Conservation (phyloP, 2,888 invertebrate species). For the Drosophila flavopinicola region DNA sequence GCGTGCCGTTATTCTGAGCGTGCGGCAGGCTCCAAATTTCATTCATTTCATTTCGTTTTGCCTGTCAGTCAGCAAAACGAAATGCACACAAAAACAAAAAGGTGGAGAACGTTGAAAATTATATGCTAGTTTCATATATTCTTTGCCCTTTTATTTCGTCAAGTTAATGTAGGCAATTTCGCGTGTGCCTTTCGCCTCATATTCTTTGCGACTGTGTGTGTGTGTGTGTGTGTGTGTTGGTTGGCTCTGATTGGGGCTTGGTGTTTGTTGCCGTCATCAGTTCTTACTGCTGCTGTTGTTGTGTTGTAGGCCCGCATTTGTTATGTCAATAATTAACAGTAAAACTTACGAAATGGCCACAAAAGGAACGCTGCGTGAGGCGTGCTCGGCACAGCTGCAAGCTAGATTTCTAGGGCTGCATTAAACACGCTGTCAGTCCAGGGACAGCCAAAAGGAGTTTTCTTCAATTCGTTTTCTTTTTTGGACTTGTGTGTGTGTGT, state of each 20-base stretch:
- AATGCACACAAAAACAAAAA: conserved; percentile 45
- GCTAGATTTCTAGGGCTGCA: conserved; percentile 24
- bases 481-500: conserved; percentile 32
- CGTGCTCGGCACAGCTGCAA: too few relatives aligned
- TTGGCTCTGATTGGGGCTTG: conserved; percentile 47
- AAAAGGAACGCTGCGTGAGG: conserved; percentile 52
- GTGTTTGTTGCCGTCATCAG: conserved; percentile 71
- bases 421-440: conserved; percentile 24
- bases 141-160: conserved; percentile 46
- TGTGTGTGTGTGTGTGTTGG: conserved; percentile 22
- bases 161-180: conserved; percentile 65
- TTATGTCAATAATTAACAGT: conserved; percentile 77
- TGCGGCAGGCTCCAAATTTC: conserved; percentile 38
- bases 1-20: conserved; percentile 14
- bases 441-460: conserved; percentile 34
- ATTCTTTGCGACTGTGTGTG: conserved; percentile 14
- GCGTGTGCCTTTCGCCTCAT: conserved; percentile 54
- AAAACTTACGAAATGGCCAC: conserved; percentile 43
- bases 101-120: conserved; percentile 41
- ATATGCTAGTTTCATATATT: conserved; percentile 56
- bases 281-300: conserved; percentile 25
- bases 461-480: conserved; percentile 15
- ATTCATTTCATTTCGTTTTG: conserved; percentile 45
- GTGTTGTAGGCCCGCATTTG: conserved; percentile 55
- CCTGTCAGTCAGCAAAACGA: conserved; percentile 12